These are phyloP conservation scores for Isurus oxyrinchus DNA, from an alignment of 2,113 vertebrate genomes.

Conservation along the genomic window DNA sequence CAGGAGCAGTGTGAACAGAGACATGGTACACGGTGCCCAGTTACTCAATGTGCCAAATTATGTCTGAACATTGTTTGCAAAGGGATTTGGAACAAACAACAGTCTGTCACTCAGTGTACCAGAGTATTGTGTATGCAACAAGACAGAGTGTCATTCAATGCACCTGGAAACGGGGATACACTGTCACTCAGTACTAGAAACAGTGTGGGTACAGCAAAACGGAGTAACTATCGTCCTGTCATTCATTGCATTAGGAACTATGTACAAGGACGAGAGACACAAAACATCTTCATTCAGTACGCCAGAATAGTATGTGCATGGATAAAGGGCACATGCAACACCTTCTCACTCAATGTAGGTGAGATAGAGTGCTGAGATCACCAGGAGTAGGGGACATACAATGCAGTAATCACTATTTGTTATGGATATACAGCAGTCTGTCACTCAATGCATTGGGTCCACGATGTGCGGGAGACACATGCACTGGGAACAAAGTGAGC, in stretches of 20 bases:
- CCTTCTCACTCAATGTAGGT: not conserved
- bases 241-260: not conserved
- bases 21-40: not conserved
- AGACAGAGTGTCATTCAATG: not conserved
- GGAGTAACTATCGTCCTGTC: too few relatives aligned
- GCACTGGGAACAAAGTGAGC: not conserved
- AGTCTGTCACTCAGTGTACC: not conserved
- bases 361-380: not conserved
- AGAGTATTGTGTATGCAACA: not conserved
- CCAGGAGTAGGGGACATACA: not conserved
- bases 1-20: not conserved
- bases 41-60: not conserved
- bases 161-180: not conserved
- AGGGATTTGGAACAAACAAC: not conserved
- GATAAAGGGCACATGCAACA: not conserved
- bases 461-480: not conserved
- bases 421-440: not conserved
- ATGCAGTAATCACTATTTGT: not conserved
- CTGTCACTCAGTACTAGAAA: not conserved
- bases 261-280: not conserved
- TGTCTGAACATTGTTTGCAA: not conserved
- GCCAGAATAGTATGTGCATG: not conserved
- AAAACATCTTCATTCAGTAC: not conserved
- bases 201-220: not conserved
- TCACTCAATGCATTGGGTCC: not conserved